Evolutionary conservation across 2,888 invertebrate genomes (phyloP).

Genomic region (Scaptomyza flava): DNA sequence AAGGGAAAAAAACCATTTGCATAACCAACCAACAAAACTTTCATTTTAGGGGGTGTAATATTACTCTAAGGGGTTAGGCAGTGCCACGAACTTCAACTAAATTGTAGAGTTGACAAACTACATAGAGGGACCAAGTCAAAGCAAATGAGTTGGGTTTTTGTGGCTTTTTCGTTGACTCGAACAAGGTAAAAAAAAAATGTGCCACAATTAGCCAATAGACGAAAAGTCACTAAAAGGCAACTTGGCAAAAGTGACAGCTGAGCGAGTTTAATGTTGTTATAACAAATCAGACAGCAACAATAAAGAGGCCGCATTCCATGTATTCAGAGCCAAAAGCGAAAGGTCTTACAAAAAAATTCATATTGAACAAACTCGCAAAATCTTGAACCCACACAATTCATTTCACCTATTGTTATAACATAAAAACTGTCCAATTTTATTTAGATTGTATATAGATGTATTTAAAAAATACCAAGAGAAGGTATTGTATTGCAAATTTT

Average conservation of each 20-base stretch:
- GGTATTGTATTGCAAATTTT: conserved; percentile 13
- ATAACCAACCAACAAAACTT: conserved; percentile 31
- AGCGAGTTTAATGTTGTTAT: conserved; percentile 34
- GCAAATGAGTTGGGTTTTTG: conserved; percentile 6
- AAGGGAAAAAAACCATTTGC: conserved; percentile 22
- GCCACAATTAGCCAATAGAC: conserved; percentile 45
- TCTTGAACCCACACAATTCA: conserved; percentile 22
- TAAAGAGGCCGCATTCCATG: conserved; percentile 4
- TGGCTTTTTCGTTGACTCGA: conserved; percentile 11
- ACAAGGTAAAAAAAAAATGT: conserved; percentile 42
- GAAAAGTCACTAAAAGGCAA: not conserved
- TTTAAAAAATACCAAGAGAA: not conserved
- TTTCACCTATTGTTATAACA: conserved; percentile 2
- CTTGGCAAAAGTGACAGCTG: conserved; percentile 49
- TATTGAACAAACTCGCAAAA: not conserved
- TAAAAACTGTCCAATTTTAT: conserved; percentile 14
- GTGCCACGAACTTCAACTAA: not conserved
- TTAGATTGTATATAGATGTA: not conserved
- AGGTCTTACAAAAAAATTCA: conserved; percentile 24
- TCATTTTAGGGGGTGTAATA: conserved; percentile 1
- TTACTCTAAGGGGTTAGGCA: not conserved
- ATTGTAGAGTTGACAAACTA: conserved; percentile 15
- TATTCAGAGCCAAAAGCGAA: conserved; percentile 41
- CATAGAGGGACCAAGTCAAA: conserved; percentile 10
- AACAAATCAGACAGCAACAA: conserved; percentile 20